Evolutionary conservation across 2,113 vertebrate genomes (phyloP).

Genomic region (Microtus ochrogaster): DNA sequence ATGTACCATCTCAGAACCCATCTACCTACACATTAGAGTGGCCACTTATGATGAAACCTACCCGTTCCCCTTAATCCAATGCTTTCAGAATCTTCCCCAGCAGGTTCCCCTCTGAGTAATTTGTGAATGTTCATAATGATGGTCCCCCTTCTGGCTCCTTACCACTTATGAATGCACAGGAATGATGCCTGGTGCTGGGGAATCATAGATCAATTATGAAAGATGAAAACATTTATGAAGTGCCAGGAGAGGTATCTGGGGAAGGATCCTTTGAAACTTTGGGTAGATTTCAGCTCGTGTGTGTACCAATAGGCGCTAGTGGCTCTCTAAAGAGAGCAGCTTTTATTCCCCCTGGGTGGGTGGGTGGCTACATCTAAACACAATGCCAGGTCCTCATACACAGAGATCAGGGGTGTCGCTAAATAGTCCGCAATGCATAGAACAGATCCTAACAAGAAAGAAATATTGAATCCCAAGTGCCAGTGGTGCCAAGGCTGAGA

Average conservation of each 20-base stretch:
- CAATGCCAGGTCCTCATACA: not conserved
- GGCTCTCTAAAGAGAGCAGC: not conserved
- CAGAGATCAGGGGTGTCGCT: not conserved
- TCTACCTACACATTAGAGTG: not conserved
- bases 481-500: not conserved
- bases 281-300: not conserved
- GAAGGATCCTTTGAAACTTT: not conserved
- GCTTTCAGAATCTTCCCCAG: not conserved
- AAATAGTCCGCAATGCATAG: not conserved
- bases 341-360: not conserved
- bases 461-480: not conserved
- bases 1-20: not conserved
- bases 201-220: not conserved
- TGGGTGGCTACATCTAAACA: not conserved
- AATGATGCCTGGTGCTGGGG: not conserved
- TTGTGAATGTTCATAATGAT: not conserved
- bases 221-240: not conserved
- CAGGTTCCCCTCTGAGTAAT: not conserved
- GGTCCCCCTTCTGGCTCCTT: not conserved
- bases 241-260: not conserved
- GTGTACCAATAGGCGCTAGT: no score
- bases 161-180: not conserved
- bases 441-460: not conserved
- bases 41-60: not conserved
- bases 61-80: not conserved